Base-by-base conservation (phyloP, 2,113 vertebrate species). In the Atlantisia rogersi region DNA sequence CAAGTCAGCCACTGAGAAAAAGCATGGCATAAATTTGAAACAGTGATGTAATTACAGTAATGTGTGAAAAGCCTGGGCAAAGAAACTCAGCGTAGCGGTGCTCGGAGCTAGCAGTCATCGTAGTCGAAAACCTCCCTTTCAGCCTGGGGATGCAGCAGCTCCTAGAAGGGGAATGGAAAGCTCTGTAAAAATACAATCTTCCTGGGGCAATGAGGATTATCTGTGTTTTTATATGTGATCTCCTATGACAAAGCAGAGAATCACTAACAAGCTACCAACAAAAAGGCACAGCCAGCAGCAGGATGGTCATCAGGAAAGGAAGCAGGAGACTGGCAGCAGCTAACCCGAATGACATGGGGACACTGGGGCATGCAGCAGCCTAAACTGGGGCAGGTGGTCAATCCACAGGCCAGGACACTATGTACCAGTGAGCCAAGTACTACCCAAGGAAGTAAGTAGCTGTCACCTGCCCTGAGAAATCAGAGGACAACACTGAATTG, bases 31-130 rank as follows among this genome's bases (percentile, higher is more conserved):
- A 94, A 75, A 92, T 81, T 77, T 88, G 77, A 64, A 89, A 78
- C 37, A 86, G 40, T 84, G 80, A 73, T 83, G 80, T 65, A 81
- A 92, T 94, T 65, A 77, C 52, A 78, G n/a, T 81, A 84, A 82
- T 29, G 65, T 71, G 74, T 50, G 77, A 94, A 88, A 94, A 95
- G 56, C 42, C 29, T n/a, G 64, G 77, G 37, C 73, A 91, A 78
- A 94, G 11, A 28, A 83, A 77, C 31, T 44, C 56, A n/a, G 44
- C 0, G 0, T 56, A 84, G 65, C 69, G 25, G 37, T 58, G 39
- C 71, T 88, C 2, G 0, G 37, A 56, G 77, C 69, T n/a, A 83
- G 56, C 56, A 86, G 60, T 81, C 80, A 70, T 31, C 64, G 5
- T 2, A 44, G 81, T 86, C n/a, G 50, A 59, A 95, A 78, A 39